Percentiles rank a stretch among this genome's conserved stretches.
These are phyloP conservation scores for Mustela lutreola DNA, from an alignment of 2,113 vertebrate species.

Conservation along the genomic window DNA sequence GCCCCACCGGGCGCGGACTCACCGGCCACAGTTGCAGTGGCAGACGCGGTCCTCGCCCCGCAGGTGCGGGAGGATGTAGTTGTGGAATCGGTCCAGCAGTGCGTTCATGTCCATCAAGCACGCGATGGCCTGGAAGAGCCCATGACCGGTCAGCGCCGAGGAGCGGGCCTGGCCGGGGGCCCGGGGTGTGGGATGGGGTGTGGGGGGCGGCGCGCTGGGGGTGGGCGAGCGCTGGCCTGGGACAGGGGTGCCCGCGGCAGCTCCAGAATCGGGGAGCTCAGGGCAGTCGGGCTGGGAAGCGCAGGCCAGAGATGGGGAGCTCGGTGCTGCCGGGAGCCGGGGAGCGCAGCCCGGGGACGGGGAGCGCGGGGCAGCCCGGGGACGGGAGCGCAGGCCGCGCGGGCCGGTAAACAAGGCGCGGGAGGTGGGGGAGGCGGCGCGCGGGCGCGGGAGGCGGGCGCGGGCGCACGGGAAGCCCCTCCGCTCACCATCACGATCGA, in stretches of 20 bases:
- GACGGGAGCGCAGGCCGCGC: conserved; percentile 62
- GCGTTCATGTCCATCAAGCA: conserved; percentile 99
- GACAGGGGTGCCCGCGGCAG: conserved; percentile 34
- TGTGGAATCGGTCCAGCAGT: conserved; percentile 99
- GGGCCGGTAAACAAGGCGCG: conserved; percentile 72
- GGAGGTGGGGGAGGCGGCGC: conserved; percentile 55
- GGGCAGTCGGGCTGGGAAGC: neutral
- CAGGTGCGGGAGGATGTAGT: conserved; percentile 99
- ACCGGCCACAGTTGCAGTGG: conserved; percentile 99
- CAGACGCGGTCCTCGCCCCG: conserved; percentile 99
- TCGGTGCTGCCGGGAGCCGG: neutral
- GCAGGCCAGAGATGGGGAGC: neutral
- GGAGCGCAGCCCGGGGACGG: conserved; percentile 44
- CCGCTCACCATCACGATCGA: conserved; percentile 98
- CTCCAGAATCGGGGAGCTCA: neutral
- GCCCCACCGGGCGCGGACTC: conserved; percentile 83
- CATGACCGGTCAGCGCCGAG: conserved; percentile 83
- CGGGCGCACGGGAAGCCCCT: conserved; percentile 74
- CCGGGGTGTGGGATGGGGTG: neutral
- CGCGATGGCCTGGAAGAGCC: conserved; percentile 99
- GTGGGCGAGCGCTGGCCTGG: neutral
- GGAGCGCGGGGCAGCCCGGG: neutral
- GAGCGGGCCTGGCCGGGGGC: neutral
- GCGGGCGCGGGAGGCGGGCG: conserved; percentile 64
- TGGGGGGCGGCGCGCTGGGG: neutral